phyloP scores from a whole-genome alignment of 2,888 invertebrate genomes.

The Hypomecis punctinalis region DNA sequence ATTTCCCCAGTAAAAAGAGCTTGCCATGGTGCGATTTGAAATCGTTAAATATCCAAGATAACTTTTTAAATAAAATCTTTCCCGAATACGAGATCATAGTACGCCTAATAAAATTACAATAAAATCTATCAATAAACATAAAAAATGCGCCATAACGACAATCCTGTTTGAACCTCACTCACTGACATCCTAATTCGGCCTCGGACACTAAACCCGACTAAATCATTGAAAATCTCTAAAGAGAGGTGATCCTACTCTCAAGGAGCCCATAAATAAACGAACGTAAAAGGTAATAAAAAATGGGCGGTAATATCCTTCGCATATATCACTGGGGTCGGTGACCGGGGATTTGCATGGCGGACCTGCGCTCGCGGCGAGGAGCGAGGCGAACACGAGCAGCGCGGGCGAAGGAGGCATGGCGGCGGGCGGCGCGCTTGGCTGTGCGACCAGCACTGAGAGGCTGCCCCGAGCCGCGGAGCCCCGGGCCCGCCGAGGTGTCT shows the following conservation, averaged over 20 bases:
- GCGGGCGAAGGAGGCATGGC: slow-evolving; percentile 52
- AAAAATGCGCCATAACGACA: no score
- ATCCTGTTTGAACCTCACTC: neutral
- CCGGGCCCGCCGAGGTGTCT: neutral
- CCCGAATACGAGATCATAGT: no score
- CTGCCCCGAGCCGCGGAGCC: slow-evolving; percentile 6
- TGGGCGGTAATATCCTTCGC: slow-evolving; percentile 46
- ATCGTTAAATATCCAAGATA: no score
- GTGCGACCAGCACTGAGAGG: slow-evolving; percentile 54
- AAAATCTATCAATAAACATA: no score
- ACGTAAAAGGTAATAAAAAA: slow-evolving; percentile 45
- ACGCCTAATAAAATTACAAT: no score
- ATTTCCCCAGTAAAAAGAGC: no score
- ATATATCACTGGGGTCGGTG: slow-evolving; percentile 66
- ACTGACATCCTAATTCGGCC: slow-evolving; percentile 9
- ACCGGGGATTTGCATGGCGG: slow-evolving; percentile 68
- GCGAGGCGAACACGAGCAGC: slow-evolving; percentile 51
- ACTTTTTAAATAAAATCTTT: no score
- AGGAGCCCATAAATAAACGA: slow-evolving; percentile 44
- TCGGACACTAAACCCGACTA: slow-evolving; percentile 35
- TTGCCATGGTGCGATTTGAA: no score
- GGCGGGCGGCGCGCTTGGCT: slow-evolving; percentile 49
- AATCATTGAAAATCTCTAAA: slow-evolving; percentile 20
- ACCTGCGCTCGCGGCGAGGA: slow-evolving; percentile 57
- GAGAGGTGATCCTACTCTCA: slow-evolving; percentile 34